Percentiles rank a stretch among this genome's conserved stretches.
Evolutionary conservation across 2,797 vertebrate genomes (phyloP).

Genomic region (Betta splendens): DNA sequence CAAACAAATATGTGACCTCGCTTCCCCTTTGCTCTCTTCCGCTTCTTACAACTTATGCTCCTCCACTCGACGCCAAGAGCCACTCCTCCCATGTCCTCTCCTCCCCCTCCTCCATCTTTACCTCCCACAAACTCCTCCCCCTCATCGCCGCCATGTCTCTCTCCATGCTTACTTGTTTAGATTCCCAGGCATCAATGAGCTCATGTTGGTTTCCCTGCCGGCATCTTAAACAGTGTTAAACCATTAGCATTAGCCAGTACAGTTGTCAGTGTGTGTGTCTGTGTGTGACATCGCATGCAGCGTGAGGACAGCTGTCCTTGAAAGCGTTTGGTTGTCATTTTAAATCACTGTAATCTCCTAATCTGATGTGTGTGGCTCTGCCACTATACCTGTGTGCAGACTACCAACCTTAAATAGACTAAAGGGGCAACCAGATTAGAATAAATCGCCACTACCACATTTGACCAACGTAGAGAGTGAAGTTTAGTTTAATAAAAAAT

Average conservation of each 20-base stretch:
- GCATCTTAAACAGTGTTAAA: not conserved
- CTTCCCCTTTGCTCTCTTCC: slow-evolving; percentile 11
- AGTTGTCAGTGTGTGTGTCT: not conserved
- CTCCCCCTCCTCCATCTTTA: not conserved
- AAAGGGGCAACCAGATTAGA: slow-evolving; percentile 43
- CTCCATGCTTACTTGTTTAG: not conserved
- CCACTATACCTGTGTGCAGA: slow-evolving; percentile 32
- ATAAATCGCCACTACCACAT: slow-evolving; percentile 10
- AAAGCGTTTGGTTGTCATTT: slow-evolving; percentile 58
- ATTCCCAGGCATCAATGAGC: not conserved
- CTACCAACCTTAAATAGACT: slow-evolving; percentile 57
- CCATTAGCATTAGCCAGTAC: not conserved
- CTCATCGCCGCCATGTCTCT: not conserved
- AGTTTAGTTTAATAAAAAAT: no score
- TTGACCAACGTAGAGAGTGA: no score
- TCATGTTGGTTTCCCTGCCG: not conserved
- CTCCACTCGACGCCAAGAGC: not conserved
- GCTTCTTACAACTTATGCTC: slow-evolving; percentile 1
- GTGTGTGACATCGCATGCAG: slow-evolving; percentile 2
- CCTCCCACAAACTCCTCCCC: slow-evolving; percentile 3
- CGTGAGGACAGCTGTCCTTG: slow-evolving; percentile 64
- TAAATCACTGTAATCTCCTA: slow-evolving; percentile 78
- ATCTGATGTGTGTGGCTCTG: slow-evolving; percentile 60
- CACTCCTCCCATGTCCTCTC: slow-evolving; percentile 2
- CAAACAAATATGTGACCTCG: slow-evolving; percentile 50